Conservation (phyloP, 2,888 invertebrate genomes). For the Cheilosia impressa region DNA sequence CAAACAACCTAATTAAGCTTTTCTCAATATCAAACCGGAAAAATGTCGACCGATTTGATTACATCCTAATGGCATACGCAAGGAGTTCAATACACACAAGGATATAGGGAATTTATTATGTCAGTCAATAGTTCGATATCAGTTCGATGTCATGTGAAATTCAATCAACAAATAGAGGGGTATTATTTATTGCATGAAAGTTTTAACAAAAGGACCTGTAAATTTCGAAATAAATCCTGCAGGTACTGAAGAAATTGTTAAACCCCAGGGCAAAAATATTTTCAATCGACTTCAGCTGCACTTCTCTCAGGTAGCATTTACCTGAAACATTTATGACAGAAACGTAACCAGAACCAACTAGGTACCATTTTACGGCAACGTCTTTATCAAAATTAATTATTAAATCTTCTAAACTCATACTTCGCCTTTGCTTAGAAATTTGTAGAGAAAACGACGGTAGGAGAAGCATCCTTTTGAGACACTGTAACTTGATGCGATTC, state of each 20-base stretch:
- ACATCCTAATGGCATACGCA: not conserved
- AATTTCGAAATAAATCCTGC: no score
- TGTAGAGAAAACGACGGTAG: not conserved
- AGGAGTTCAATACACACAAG: not conserved
- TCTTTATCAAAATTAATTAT: slow-evolving; percentile 12
- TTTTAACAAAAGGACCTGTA: no score
- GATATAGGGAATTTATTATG: not conserved
- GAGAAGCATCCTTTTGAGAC: slow-evolving; percentile 2
- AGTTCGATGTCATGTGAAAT: no score
- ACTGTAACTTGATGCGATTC: slow-evolving; percentile 13
- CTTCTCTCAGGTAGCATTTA: no score
- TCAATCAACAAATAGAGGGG: no score
- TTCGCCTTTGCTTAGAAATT: not conserved
- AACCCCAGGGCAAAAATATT: no score
- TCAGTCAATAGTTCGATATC: no score
- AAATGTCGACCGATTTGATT: slow-evolving; percentile 19
- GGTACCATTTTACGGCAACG: not conserved
- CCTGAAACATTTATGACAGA: no score
- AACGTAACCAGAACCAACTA: no score
- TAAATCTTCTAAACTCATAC: slow-evolving; percentile 23
- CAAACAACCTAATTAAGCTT: slow-evolving; percentile 24
- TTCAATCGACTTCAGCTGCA: no score
- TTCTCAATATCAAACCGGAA: not conserved
- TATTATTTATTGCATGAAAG: no score
- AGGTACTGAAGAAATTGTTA: no score